Percentiles rank a stretch among this genome's conserved stretches.
Conservation (phyloP, 1,140 invertebrate genomes). For the Proales similis region DNA sequence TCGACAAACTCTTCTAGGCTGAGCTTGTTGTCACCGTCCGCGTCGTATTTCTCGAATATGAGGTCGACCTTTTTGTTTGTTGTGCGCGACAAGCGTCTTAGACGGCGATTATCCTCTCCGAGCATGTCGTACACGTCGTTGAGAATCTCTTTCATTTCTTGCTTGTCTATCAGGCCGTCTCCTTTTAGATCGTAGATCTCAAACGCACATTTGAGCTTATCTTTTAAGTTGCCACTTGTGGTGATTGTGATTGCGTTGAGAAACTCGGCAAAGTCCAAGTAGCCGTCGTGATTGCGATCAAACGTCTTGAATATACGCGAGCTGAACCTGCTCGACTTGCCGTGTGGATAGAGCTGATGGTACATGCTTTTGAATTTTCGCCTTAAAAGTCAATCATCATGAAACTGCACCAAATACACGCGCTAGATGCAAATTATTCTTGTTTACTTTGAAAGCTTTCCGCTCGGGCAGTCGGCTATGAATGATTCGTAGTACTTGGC, state of each 20-base stretch:
- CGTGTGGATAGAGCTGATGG: neutral
- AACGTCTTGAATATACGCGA: slow-evolving; percentile 5
- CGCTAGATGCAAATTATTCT: neutral
- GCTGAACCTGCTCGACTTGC: slow-evolving; percentile 12
- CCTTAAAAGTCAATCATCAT: neutral
- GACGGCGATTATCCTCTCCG: slow-evolving; percentile 1
- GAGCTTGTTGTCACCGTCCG: slow-evolving; percentile 12
- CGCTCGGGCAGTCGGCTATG: slow-evolving; percentile 9
- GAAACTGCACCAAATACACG: neutral
- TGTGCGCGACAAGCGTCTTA: neutral
- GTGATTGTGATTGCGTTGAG: slow-evolving; percentile 21
- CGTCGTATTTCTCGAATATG: slow-evolving; percentile 12
- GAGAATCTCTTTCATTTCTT: slow-evolving; percentile 26
- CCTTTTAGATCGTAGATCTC: slow-evolving; percentile 36
- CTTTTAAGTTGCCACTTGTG: slow-evolving; percentile 6
- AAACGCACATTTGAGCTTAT: slow-evolving; percentile 29
- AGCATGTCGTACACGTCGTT: slow-evolving; percentile 18
- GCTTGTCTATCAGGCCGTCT: slow-evolving; percentile 22
- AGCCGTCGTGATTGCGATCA: slow-evolving; percentile 22
- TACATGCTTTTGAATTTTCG: slow-evolving; percentile 21
- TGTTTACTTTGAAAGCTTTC: slow-evolving; percentile 30
- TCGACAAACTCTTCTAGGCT: slow-evolving; percentile 34
- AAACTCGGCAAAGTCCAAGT: slow-evolving; percentile 32
- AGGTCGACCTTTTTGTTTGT: slow-evolving; percentile 20
- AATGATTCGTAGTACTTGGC: slow-evolving; percentile 15